Evolutionary conservation across 2,888 invertebrate genomes (phyloP), one percentile per base, ranked within the genome.

Genomic region (Mimas tiliae): DNA sequence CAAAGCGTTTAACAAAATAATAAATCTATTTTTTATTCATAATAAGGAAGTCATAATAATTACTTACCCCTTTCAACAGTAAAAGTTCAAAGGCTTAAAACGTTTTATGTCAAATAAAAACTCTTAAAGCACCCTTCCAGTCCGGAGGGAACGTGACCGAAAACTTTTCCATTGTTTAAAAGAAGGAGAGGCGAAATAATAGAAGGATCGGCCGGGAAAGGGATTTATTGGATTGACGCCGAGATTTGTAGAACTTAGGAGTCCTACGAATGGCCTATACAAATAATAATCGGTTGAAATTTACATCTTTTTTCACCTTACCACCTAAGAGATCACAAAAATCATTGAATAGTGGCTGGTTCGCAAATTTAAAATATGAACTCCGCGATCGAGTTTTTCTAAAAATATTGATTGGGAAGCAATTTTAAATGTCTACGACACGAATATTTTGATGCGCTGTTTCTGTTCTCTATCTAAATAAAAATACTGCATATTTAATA

Each of bases 141-240:
- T 16, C 58, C 42, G 12, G 11, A 42, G 58, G 38, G 38, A 42
- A 21, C 42, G 38, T 58, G 58, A 58, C 34, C 14, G 27, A 19
- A 65, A 62, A 65, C 19, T 65, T 65, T 58, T 48, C 21, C 48
- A 19, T 65, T 65, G 48, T 65, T 55, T 38, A 21, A 65, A 65
- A 34, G 38, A 65, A 34, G 38, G 12, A 62, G 27, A 62, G 2
- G n/a, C n/a, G 38, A 58, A 55, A 55, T 38, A 55, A 58, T 58
- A 58, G 19, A 21, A 58, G 47, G 48, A 12, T 12, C 27, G 45
- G 16, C 33, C 7, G n/a, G 48, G 48, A 16, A 58, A 65, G n/a
- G 58, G 48, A 48, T 65, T 58, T 58, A 55, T 65, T 65, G 48
- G 48, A 65, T 65, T 48, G 19, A 14, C 42, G 1, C 2, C 47